phyloP scores from a whole-genome alignment of 2,888 invertebrate genomes.

The Xylota segnis region DNA sequence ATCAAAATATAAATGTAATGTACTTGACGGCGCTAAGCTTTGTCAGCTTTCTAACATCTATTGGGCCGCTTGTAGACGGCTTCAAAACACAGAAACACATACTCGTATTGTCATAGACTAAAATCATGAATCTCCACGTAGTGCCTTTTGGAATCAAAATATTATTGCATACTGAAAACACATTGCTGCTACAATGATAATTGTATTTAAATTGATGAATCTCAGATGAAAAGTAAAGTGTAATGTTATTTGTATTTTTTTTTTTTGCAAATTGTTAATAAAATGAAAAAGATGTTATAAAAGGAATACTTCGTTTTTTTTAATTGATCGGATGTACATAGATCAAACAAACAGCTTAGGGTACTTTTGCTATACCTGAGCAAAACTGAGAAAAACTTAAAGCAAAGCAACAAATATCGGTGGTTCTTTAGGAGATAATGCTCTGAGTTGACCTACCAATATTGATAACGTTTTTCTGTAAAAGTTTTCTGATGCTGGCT shows the following conservation, averaged over 20 bases:
- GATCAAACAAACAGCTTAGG: no score
- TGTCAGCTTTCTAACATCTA: slow-evolving; percentile 43
- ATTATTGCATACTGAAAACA: slow-evolving; percentile 24
- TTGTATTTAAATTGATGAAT: slow-evolving; percentile 34
- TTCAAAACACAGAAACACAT: slow-evolving; percentile 3
- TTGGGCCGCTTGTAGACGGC: slow-evolving; percentile 14
- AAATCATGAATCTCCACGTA: slow-evolving; percentile 53
- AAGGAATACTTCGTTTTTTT: background rate
- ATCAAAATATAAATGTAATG: background rate
- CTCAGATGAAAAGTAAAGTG: slow-evolving; percentile 20
- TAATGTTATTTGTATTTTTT: slow-evolving; percentile 1
- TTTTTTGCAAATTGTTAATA: slow-evolving; percentile 45
- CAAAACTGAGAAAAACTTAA: no score
- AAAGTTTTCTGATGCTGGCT: no score
- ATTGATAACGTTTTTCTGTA: no score
- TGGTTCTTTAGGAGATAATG: no score
- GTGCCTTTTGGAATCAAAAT: slow-evolving; percentile 24
- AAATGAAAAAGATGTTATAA: slow-evolving; percentile 19
- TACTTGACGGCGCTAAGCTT: slow-evolving; percentile 29
- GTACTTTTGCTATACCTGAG: no score
- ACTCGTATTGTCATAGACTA: background rate
- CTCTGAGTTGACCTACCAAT: no score
- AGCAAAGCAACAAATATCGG: no score
- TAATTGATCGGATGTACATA: background rate
- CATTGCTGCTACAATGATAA: slow-evolving; percentile 18